Percentiles rank a stretch among this genome's conserved stretches.
phyloP scores from a whole-genome alignment of 2,113 vertebrate genomes.

The Rhombomys opimus region DNA sequence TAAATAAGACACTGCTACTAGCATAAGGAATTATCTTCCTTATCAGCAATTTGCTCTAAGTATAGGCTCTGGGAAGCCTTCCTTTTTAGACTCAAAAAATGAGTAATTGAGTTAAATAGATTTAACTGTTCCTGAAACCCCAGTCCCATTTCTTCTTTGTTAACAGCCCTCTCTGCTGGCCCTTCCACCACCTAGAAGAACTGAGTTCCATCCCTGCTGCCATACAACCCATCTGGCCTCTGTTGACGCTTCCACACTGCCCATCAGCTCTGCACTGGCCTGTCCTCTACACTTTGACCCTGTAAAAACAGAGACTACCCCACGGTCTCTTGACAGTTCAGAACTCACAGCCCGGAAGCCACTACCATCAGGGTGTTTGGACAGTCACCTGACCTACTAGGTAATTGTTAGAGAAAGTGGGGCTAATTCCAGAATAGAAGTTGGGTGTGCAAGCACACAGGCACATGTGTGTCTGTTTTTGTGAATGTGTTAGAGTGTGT shows the following conservation, averaged over 20 bases:
- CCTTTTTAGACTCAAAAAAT: constrained; percentile 59
- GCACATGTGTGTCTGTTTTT: not conserved
- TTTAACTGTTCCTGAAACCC: constrained; percentile 25
- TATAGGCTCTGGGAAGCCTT: constrained; percentile 31
- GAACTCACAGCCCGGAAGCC: not conserved
- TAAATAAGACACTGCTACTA: constrained; percentile 19
- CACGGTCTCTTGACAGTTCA: not conserved
- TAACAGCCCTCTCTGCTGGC: not conserved
- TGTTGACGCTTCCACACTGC: not conserved
- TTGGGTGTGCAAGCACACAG: not conserved
- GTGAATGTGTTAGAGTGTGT: not conserved
- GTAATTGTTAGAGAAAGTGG: not conserved
- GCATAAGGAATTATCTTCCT: constrained; percentile 30
- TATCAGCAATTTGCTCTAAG: constrained; percentile 59
- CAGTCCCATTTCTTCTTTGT: constrained; percentile 28
- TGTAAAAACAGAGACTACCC: not conserved
- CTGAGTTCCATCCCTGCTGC: not conserved
- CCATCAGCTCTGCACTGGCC: not conserved
- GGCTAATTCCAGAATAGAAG: not conserved
- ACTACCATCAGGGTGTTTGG: not conserved
- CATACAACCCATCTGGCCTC: not conserved
- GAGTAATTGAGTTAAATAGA: constrained; percentile 63
- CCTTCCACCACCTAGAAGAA: not conserved
- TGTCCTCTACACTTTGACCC: accelerated
- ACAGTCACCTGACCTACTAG: not conserved